These are phyloP conservation scores for Eueremaeus valkanovi DNA, from an alignment of 2,888 invertebrate species.

Conservation along the genomic window DNA sequence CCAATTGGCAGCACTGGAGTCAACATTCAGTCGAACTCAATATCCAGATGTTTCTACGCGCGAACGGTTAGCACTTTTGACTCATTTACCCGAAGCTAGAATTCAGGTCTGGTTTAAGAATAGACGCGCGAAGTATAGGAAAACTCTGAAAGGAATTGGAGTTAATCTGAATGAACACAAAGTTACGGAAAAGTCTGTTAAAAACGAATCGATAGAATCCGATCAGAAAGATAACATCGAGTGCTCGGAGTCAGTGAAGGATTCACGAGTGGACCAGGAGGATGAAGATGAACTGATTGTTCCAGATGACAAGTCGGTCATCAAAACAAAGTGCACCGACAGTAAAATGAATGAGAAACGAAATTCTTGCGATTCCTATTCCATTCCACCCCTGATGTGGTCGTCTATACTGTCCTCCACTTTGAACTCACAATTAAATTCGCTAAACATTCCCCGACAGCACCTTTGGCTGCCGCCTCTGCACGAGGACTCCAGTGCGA, in stretches of 20 bases:
- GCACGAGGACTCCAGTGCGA: background rate
- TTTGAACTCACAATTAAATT: constrained; percentile 3
- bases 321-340: background rate
- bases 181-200: background rate
- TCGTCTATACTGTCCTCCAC: background rate
- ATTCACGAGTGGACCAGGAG: background rate
- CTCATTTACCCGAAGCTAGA: constrained; percentile 56
- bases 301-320: background rate
- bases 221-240: background rate
- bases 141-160: constrained; percentile 50
- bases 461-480: constrained; percentile 9
- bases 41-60: constrained; percentile 56
- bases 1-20: constrained; percentile 55
- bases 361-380: background rate
- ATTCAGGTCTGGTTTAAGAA: constrained; percentile 58
- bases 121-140: constrained; percentile 55
- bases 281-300: background rate
- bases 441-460: constrained; percentile 28
- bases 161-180: constrained; percentile 16
- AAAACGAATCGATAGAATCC: background rate
- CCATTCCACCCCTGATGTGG: constrained; percentile 23
- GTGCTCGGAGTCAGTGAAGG: background rate
- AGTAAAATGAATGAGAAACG: background rate
- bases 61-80: constrained; percentile 55
- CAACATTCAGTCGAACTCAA: constrained; percentile 55